Evolutionary conservation across 2,888 invertebrate species (phyloP).

Genomic region (Trichacis sp.): DNA sequence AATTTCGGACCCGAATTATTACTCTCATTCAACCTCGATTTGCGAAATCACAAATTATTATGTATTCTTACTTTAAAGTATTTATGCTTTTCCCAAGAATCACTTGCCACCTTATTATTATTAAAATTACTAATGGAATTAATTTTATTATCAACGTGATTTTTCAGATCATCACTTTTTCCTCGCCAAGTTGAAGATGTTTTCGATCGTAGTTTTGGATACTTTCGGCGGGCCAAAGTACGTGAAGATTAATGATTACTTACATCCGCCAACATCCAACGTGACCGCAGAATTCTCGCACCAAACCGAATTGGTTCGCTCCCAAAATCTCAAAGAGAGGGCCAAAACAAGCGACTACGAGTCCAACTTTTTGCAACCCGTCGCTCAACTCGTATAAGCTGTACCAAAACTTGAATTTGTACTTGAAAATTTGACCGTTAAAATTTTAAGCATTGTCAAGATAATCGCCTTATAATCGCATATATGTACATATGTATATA

Average conservation of each 20-base stretch:
- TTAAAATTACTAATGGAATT: no score
- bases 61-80: no score
- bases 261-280: slow-evolving; percentile 53
- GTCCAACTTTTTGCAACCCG: background rate
- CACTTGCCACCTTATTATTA: no score
- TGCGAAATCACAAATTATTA: no score
- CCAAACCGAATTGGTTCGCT: background rate
- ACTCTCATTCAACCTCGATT: no score
- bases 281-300: slow-evolving; percentile 16
- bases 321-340: background rate
- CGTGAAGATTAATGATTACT: slow-evolving; percentile 76
- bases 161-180: slow-evolving; percentile 81
- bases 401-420: no score
- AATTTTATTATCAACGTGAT: background rate
- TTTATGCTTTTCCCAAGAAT: no score
- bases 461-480: no score
- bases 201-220: slow-evolving; percentile 81
- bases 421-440: no score
- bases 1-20: no score
- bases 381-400: background rate
- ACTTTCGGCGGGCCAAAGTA: slow-evolving; percentile 85
- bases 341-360: background rate
- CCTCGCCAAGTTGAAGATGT: slow-evolving; percentile 81
- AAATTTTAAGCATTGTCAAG: no score
- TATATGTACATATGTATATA: no score